A percentile compares a stretch with the other conserved stretches of the same genome.
Conservation (phyloP, 1,140 invertebrate species). For the Musca vetustissima region DNA sequence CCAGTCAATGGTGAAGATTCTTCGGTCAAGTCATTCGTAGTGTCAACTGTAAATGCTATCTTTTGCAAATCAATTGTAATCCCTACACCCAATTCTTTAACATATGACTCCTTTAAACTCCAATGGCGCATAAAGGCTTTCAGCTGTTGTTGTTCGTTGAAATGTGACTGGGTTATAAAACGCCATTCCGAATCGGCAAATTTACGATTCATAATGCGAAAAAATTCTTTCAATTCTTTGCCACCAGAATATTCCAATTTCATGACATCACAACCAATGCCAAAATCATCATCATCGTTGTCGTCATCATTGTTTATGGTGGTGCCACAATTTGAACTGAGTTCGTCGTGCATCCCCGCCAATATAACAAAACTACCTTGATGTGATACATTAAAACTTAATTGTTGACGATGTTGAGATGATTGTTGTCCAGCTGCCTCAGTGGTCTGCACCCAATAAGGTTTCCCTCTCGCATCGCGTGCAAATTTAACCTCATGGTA, state of each 20-base stretch:
- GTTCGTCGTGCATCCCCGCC: conserved; percentile 60
- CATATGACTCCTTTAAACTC: conserved; percentile 95
- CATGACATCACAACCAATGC: conserved; percentile 76
- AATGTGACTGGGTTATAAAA: conserved; percentile 62
- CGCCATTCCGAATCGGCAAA: conserved; percentile 81
- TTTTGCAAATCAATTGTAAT: conserved; percentile 75
- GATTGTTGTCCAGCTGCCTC: conserved; percentile 34
- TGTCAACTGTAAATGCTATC: conserved; percentile 72
- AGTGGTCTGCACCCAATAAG: conserved; percentile 55
- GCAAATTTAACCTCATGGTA: conserved; percentile 68
- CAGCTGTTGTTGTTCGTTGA: conserved; percentile 62
- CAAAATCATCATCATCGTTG: conserved; percentile 32
- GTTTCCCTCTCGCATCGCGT: conserved; percentile 68
- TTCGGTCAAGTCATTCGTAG: conserved; percentile 53
- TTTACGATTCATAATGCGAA: conserved; percentile 80
- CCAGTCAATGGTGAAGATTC: conserved; percentile 62
- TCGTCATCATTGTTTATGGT: neutral
- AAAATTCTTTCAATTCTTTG: conserved; percentile 74
- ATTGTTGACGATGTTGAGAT: too few relatives aligned
- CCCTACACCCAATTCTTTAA: conserved; percentile 87
- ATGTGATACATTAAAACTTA: conserved; percentile 88
- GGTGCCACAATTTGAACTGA: neutral
- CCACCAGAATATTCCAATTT: conserved; percentile 68
- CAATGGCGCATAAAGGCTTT: conserved; percentile 83
- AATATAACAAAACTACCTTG: conserved; percentile 84